Base-by-base conservation (phyloP, 2,797 vertebrate species). In the Pogoniulus pusillus region DNA sequence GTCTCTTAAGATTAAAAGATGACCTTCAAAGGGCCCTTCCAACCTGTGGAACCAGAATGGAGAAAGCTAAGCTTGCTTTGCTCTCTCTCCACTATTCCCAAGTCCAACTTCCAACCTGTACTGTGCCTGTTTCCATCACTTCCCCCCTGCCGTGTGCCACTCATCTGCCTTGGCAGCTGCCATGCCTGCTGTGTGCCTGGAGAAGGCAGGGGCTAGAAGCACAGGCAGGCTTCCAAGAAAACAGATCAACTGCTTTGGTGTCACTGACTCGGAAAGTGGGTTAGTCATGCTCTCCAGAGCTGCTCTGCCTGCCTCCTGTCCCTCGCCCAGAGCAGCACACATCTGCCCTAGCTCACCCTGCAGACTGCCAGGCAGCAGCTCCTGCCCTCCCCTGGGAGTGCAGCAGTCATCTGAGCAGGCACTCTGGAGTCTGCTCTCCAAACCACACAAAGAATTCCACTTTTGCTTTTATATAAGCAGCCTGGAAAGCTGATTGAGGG, bases 201-300 rank as follows among this genome's bases (percentile, higher is more conserved):
- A 90, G 89, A 96, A 82, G 76, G 82, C 91, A 87, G 34, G 45
- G 84, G 89, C 76, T 73, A 90, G 91, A 94, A 94, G 63, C 49
- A 71, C 47, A 93, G 91, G 79, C 88, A 51, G 17, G 41, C 93
- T 93, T 96, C 94, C 90, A 95, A 93, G 92, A 96, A 93, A 94
- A 79, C 62, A 90, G 86, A 94, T 94, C 93, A 96, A 95, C 63
- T 87, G 53, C 75, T 93, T 91, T 74, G 59, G 74, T 93, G 82
- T 86, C 86, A 85, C 84, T 91, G 80, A 93, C 7, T 49, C 89
- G 37, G 60, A 82, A 95, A 91, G 76, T 84, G 73, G 82, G 79
- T 90, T 93, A 85, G 68, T 93, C 68, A 76, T 64, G 73, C 71
- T 66, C 39, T 68, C 23, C 65, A 87, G 85, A 45, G 47, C 49